These are phyloP conservation scores for Pseudomyrmex dendroicus DNA, from an alignment of 1,140 invertebrate species.

Conservation along the genomic window DNA sequence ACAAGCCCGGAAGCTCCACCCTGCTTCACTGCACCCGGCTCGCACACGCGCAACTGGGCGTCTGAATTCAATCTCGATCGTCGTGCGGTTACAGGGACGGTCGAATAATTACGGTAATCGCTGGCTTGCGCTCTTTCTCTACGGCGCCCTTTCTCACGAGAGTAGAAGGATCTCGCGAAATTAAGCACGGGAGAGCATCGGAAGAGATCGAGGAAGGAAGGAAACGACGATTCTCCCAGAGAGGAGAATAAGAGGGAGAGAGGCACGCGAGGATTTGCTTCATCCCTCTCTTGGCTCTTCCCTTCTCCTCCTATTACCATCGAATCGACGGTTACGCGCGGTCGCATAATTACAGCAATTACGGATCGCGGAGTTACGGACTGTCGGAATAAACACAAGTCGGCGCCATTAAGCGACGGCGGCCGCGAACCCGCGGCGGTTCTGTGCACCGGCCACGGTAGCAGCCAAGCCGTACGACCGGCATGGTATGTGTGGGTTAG, in stretches of 20 bases:
- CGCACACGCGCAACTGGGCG: slow-evolving; percentile 36
- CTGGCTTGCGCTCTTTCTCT: slow-evolving; percentile 25
- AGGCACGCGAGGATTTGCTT: background rate
- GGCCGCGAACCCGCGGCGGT: slow-evolving; percentile 38
- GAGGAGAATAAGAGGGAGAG: background rate
- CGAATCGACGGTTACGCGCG: slow-evolving; percentile 60
- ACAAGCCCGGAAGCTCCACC: slow-evolving; percentile 38
- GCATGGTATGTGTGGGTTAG: slow-evolving; percentile 31
- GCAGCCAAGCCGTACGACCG: slow-evolving; percentile 36
- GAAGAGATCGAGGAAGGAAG: slow-evolving; percentile 35
- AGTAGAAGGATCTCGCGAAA: slow-evolving; percentile 12
- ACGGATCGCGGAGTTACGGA: slow-evolving; percentile 67
- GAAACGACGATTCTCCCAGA: background rate
- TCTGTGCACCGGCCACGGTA: slow-evolving; percentile 44
- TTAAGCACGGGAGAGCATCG: slow-evolving; percentile 50
- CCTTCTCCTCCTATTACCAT: slow-evolving; percentile 28
- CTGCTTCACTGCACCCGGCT: slow-evolving; percentile 27
- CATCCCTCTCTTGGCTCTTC: background rate
- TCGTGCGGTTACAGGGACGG: slow-evolving; percentile 50
- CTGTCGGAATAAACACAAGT: slow-evolving; percentile 67
- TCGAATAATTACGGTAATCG: slow-evolving; percentile 65
- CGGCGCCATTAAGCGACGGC: slow-evolving; percentile 56
- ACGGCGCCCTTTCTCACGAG: slow-evolving; percentile 41
- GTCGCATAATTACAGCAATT: slow-evolving; percentile 73
- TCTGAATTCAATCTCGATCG: slow-evolving; percentile 53